Evolutionary conservation across 2,113 vertebrate genomes (phyloP).

Genomic region (Rhabdomys dilectus): DNA sequence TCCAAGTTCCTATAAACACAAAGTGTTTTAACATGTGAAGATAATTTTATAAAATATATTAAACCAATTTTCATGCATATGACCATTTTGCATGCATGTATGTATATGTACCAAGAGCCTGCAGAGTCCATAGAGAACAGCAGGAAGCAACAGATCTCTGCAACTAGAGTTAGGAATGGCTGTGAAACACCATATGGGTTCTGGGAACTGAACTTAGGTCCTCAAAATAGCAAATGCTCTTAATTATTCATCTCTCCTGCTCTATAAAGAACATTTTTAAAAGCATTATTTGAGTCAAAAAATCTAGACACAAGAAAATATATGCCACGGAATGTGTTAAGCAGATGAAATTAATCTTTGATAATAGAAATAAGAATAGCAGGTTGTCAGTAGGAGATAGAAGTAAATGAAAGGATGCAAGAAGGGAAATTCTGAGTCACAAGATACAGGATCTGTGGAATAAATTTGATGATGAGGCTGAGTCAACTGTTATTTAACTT

Average conservation of each 20-base stretch:
- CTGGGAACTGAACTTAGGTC: too few species aligned
- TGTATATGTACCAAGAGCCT: not conserved
- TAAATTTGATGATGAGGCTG: not conserved
- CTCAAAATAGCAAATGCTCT: not conserved
- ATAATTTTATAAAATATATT: not conserved
- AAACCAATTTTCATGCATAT: not conserved
- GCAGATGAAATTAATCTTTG: not conserved
- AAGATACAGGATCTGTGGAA: rapidly evolving
- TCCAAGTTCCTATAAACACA: not conserved
- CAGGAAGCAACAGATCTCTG: too few species aligned
- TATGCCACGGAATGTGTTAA: not conserved
- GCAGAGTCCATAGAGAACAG: not conserved
- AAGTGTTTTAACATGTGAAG: not conserved
- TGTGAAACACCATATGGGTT: not conserved
- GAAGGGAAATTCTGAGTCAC: not conserved
- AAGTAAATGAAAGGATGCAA: not conserved
- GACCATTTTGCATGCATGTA: not conserved
- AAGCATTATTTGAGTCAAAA: not conserved
- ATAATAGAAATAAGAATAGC: not conserved
- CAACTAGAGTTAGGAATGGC: too few species aligned
- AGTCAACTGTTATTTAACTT: not conserved
- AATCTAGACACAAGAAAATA: not conserved
- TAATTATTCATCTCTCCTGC: not conserved
- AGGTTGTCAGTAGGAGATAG: not conserved
- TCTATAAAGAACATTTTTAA: not conserved